These are phyloP conservation scores for Porites australiensis DNA, from an alignment of 64 coral and sea anemone species.

Conservation along the genomic window DNA sequence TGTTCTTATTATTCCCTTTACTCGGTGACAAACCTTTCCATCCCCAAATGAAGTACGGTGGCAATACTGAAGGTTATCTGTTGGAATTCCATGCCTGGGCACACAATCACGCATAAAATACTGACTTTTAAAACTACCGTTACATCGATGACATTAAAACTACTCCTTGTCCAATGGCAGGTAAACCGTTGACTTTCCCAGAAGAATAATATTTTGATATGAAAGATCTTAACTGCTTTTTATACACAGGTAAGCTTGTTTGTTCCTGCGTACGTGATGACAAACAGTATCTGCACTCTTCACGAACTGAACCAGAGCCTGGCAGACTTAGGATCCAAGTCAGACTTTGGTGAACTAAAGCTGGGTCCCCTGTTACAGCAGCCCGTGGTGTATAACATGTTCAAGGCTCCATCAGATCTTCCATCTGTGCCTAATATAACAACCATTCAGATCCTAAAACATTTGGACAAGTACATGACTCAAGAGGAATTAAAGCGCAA, in stretches of 20 bases:
- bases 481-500: conserved; percentile 63
- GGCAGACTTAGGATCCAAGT: conserved; percentile 53
- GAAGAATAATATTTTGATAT: no score
- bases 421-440: conserved; percentile 61
- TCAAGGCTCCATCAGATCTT: conserved; percentile 72
- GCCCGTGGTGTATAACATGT: conserved; percentile 87
- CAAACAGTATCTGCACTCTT: conserved; percentile 79
- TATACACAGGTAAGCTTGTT: conserved; percentile 74
- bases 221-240: not conserved
- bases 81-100: no score
- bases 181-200: no score
- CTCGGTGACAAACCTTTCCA: no score
- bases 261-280: conserved; percentile 79
- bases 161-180: no score
- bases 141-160: no score
- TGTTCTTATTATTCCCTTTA: no score
- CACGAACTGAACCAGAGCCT: conserved; percentile 80
- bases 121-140: no score
- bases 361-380: conserved; percentile 80
- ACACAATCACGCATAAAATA: no score
- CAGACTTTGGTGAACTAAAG: conserved; percentile 84
- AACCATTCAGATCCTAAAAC: conserved; percentile 84
- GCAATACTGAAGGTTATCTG: no score
- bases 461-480: conserved; percentile 78
- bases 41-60: no score